Percentiles rank a stretch among this genome's conserved stretches.
phyloP scores from a whole-genome alignment of 2,797 vertebrate genomes.

The Scleropages formosus region DNA sequence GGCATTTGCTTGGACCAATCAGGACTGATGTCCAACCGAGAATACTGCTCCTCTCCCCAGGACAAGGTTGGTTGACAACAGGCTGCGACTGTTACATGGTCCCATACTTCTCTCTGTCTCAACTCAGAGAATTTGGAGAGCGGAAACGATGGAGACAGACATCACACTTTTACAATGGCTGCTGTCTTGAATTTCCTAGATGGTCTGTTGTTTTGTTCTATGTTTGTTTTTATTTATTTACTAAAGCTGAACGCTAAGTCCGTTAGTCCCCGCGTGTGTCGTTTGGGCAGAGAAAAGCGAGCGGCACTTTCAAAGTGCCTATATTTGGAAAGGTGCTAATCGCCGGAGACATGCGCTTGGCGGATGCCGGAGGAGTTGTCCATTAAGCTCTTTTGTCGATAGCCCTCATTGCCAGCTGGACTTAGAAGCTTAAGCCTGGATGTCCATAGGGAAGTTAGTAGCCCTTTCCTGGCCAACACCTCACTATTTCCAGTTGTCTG shows the following conservation, averaged over 20 bases:
- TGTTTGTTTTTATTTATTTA: conserved; percentile 12
- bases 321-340: not conserved
- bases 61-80: no score
- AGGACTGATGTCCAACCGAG: no score
- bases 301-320: not conserved
- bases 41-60: no score
- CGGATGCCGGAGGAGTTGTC: not conserved
- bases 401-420: not conserved
- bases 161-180: no score
- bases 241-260: conserved; percentile 1
- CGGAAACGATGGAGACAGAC: no score
- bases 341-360: not conserved
- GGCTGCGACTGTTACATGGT: no score
- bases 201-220: not conserved
- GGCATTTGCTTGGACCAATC: not conserved
- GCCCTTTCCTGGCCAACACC: no score
- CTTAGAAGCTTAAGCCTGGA: not conserved
- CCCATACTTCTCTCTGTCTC: no score
- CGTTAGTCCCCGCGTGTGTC: not conserved
- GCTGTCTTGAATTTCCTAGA: not conserved
- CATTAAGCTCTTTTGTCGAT: conserved; percentile 6
- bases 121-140: no score
- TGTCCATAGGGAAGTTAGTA: not conserved
- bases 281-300: not conserved
- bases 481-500: not conserved